Base-by-base conservation (phyloP, 2,113 vertebrate genomes). In the Galemys pyrenaicus region DNA sequence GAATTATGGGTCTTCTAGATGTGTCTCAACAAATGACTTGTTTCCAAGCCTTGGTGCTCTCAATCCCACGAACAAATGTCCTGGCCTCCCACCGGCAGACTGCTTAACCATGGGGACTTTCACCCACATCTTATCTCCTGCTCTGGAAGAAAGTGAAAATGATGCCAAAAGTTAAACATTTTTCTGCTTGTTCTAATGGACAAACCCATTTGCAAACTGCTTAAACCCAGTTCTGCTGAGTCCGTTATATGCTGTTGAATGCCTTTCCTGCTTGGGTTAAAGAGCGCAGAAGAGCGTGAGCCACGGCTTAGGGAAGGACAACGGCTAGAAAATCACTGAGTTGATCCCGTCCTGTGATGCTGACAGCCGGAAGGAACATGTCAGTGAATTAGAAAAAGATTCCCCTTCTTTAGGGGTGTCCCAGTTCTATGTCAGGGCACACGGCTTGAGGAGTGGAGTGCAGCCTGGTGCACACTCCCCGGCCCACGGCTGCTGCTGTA, bases 321-420 rank as follows among this genome's bases (percentile, higher is more conserved):
- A 54, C 6, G 58, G 41, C 54, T 73, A 78, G 68, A 65, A 60
- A 92, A 78, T 94, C 0, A 20, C 2, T 32, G 22, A 44, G 17
- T 60, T 9, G 39, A 17, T 28, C 70, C 20, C 24, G 28, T 58
- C 24, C 37, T 49, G 15, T 17, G 26, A 87, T 67, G 46, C 87
- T 39, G 37, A 74, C 0, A 88, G 64, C 17, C 17, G 0, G 0
- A 2, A 44, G 16, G 35, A 49, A 78, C 1, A 39, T 56, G 70
- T 79, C 15, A 22, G 32, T 19, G 24, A 70, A 46, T 64, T 16
- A 64, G 65, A 2, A 56, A 80, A 58, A 70, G 32, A 32, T 37
- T 39, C 26, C 37, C 1, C 32, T 74, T 35, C 13, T 30, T 32
- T 24, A 30, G 13, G 37, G 30, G 51, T 7, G 15, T 44, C 64